Percentiles rank a stretch among this genome's conserved stretches.
Evolutionary conservation across 2,888 invertebrate genomes (phyloP).

Genomic region (Nemurella pictetii): DNA sequence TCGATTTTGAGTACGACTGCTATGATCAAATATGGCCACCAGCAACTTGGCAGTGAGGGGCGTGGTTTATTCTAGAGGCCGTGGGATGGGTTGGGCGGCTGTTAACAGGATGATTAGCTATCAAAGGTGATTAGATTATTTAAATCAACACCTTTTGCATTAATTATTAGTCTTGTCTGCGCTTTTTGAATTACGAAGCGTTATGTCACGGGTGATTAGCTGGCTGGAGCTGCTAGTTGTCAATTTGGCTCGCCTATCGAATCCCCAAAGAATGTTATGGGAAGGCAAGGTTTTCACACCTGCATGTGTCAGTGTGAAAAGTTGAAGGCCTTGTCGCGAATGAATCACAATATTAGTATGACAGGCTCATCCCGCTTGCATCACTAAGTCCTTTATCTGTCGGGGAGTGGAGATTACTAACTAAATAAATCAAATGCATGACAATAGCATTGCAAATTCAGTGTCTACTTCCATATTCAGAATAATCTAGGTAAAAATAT

Average conservation of each 20-base stretch:
- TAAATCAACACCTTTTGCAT: neutral
- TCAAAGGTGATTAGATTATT: neutral
- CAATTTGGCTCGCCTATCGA: too few species aligned
- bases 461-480: too few species aligned
- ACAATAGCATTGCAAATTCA: too few species aligned
- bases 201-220: too few species aligned
- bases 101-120: too few species aligned
- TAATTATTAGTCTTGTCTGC: neutral
- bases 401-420: too few species aligned
- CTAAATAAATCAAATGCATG: too few species aligned
- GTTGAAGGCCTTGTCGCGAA: neutral
- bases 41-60: neutral
- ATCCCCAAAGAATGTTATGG: too few species aligned
- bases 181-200: neutral
- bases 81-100: neutral
- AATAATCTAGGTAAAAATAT: too few species aligned
- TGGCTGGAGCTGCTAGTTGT: neutral
- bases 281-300: too few species aligned
- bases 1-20: neutral
- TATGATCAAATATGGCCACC: neutral
- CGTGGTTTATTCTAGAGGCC: neutral
- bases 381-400: too few species aligned
- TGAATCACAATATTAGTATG: neutral
- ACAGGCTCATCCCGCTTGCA: neutral
- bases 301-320: neutral